phyloP scores from a whole-genome alignment of 2,888 invertebrate genomes.

The Ommatoiulus sabulosus region DNA sequence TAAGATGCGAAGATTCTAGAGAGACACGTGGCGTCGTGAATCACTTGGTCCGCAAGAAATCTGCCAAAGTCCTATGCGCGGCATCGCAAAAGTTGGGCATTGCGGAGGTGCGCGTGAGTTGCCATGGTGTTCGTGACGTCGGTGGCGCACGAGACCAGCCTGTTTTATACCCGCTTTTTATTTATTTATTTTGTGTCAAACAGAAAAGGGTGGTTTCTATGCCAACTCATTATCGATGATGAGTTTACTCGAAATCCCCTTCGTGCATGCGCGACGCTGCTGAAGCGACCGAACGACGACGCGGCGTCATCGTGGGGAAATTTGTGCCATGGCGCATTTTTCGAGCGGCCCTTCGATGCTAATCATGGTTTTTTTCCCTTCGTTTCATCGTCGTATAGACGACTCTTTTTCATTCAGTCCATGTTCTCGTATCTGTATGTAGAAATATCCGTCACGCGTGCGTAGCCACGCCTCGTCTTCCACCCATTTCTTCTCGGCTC shows the following conservation, averaged over 20 bases:
- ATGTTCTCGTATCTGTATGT: background rate
- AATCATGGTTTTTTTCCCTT: background rate
- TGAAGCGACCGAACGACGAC: background rate
- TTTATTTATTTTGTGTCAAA: slow-evolving; percentile 40
- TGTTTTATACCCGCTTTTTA: background rate
- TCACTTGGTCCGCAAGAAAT: no score
- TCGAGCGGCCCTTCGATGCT: background rate
- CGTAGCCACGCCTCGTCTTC: background rate
- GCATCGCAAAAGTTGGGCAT: no score
- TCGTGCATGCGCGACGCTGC: background rate
- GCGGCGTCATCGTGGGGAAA: background rate
- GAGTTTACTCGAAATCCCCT: slow-evolving; percentile 4
- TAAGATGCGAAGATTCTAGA: no score
- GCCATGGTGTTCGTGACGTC: background rate
- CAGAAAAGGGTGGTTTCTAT: slow-evolving; percentile 30
- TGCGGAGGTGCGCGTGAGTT: background rate
- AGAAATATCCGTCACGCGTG: slow-evolving; percentile 30
- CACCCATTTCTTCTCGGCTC: background rate
- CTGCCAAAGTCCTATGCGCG: no score
- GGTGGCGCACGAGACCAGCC: background rate
- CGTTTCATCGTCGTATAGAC: background rate
- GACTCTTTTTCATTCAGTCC: background rate
- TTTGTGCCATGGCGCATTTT: background rate
- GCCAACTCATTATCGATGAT: slow-evolving; percentile 40
- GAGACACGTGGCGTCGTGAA: no score